These are phyloP conservation scores for Cephus nigrinus DNA, from an alignment of 2,888 invertebrate genomes.

Conservation along the genomic window DNA sequence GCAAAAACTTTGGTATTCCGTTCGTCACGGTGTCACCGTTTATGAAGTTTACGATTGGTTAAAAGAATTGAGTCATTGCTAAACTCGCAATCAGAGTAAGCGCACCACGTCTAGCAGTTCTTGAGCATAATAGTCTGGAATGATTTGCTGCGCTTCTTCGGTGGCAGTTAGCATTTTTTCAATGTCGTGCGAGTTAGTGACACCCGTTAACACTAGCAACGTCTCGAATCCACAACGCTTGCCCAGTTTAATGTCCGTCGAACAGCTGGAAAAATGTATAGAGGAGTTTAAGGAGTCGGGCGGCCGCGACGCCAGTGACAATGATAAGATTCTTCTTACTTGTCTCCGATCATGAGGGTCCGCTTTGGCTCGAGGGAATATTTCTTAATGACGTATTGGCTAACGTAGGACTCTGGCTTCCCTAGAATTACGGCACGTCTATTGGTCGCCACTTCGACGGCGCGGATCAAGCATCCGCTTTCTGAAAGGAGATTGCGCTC, in stretches of 20 bases:
- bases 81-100: not conserved
- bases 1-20: no score
- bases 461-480: slow-evolving; percentile 87
- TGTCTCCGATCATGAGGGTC: slow-evolving; percentile 93
- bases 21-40: no score
- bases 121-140: slow-evolving; percentile 65
- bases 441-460: slow-evolving; percentile 84
- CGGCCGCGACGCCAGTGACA: not conserved
- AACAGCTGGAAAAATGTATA: slow-evolving; percentile 69
- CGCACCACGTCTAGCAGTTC: slow-evolving; percentile 59
- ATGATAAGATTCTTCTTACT: slow-evolving; percentile 63
- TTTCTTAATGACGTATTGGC: slow-evolving; percentile 76
- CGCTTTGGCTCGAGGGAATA: slow-evolving; percentile 83
- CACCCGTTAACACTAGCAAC: slow-evolving; percentile 87
- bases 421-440: slow-evolving; percentile 86
- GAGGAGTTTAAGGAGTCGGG: not conserved
- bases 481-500: slow-evolving; percentile 67
- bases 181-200: slow-evolving; percentile 74
- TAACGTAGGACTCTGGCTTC: slow-evolving; percentile 88
- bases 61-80: no score
- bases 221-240: slow-evolving; percentile 89
- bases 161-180: slow-evolving; percentile 62
- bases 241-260: slow-evolving; percentile 92
- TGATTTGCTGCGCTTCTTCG: slow-evolving; percentile 29
- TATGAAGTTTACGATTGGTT: no score